Conservation (phyloP, 2,113 vertebrate species). For the Nymphicus hollandicus region DNA sequence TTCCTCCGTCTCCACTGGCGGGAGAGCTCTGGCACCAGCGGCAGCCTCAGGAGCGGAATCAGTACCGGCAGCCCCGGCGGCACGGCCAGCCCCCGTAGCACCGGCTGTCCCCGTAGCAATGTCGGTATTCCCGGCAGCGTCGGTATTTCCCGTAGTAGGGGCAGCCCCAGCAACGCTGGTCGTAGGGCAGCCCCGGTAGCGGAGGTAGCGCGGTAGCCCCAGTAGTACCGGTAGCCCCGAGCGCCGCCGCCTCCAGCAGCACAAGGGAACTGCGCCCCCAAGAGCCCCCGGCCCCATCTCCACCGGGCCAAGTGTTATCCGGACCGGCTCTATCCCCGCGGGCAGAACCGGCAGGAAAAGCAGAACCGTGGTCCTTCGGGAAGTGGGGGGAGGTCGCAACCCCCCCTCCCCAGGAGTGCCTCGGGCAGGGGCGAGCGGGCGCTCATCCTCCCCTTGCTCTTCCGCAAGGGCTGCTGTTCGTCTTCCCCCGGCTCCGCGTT, state of each 20-base stretch:
- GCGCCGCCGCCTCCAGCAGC: not conserved
- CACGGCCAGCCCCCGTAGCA: not conserved
- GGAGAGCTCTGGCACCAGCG: not conserved
- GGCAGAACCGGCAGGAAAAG: not conserved
- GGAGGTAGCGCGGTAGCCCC: not conserved
- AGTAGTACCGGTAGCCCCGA: not conserved
- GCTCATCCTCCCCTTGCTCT: not conserved
- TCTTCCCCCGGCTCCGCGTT: not conserved
- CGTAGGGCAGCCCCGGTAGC: not conserved
- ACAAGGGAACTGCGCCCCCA: slow-evolving; percentile 44
- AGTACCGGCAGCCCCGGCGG: not conserved
- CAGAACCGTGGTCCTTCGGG: not conserved
- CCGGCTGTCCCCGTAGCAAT: not conserved
- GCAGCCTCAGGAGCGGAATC: not conserved
- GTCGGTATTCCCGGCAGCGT: not conserved
- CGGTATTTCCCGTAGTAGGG: not conserved
- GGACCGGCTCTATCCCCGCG: not conserved
- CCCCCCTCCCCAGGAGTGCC: not conserved
- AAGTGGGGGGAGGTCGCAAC: not conserved
- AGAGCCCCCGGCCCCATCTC: not conserved
- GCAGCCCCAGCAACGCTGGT: not conserved
- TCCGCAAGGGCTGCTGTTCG: not conserved
- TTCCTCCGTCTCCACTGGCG: not conserved
- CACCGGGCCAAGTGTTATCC: not conserved
- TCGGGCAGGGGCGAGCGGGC: not conserved